Evolutionary conservation across 2,888 invertebrate genomes (phyloP), one percentile per base, ranked within the genome.

Genomic region (Hemicrepidius hirtus): DNA sequence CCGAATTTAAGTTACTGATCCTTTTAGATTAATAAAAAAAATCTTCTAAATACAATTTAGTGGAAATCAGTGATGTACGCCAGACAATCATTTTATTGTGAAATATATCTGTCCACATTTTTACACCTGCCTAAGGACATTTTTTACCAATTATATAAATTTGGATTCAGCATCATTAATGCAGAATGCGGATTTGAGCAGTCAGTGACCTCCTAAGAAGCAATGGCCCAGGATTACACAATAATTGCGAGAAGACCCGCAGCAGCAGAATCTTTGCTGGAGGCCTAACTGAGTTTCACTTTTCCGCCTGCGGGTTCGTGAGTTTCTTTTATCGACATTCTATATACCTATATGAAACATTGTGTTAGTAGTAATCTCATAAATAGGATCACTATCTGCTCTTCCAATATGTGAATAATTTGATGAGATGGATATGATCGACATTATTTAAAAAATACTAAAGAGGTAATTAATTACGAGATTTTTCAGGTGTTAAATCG

Each of bases 181-280:
- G 57, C 57, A 57, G 57, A 57, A 57, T 57, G 46, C 64, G 50
- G 41, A 49, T 64, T 50, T 32, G 64, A 35, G 35, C 64, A 64
- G 64, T 64, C 64, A 64, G 49, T 64, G 64, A 64, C 46, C 62
- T 62, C 64, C 18, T 46, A 13, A 28, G 35, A 46, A 64, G 64
- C 64, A 50, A 32, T 35, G 64, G 32, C 64, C 64, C 64, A 37
- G 50, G 37, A 46, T 64, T 64, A 50, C 64, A 64, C 64, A 64
- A 64, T 50, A 49, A 50, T 49, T 64, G 28, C 46, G n/a, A 13
- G 55, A 16, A 53, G 57, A 37, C 57, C 57, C 57, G 57, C 57
- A 57, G 55, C 55, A 55, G 57, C 57, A 50, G 20, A 18, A 57
- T 37, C 37, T 49, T 57, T 7, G 57, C 57, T 57, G 57, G 18